Evolutionary conservation across 2,113 vertebrate species (phyloP).

Genomic region (Synchiropus splendidus): DNA sequence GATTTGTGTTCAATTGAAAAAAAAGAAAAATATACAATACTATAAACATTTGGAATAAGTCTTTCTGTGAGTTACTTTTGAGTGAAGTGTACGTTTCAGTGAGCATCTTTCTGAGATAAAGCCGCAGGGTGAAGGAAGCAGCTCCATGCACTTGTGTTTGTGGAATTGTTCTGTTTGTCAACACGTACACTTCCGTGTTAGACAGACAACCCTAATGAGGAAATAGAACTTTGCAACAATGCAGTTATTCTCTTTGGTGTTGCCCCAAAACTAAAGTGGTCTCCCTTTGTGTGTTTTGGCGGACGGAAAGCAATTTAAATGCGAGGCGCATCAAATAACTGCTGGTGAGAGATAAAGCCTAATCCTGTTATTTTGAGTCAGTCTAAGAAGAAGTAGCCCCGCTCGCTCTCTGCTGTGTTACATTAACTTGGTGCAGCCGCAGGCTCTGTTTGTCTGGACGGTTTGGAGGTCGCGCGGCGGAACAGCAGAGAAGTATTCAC

Average conservation of each 20-base stretch:
- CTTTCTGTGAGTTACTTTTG: no score
- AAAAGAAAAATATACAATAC: no score
- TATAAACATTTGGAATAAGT: no score
- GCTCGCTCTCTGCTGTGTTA: conserved; percentile 28
- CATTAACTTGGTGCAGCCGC: conserved; percentile 22
- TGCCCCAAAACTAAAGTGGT: not conserved
- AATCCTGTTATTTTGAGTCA: conserved; percentile 41
- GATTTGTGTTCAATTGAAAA: no score
- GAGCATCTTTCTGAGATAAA: no score
- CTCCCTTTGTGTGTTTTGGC: conserved; percentile 8
- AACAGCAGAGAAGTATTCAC: conserved; percentile 3
- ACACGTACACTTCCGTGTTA: no score
- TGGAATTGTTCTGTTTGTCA: no score
- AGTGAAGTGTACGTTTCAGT: no score
- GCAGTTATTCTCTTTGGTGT: not conserved
- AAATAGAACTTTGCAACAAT: conserved; percentile 2
- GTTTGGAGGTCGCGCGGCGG: conserved; percentile 33
- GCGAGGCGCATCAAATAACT: conserved; percentile 24
- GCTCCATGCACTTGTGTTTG: no score
- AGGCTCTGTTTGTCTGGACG: conserved; percentile 25
- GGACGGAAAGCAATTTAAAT: conserved; percentile 26
- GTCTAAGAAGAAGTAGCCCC: conserved; percentile 24
- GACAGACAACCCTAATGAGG: no score
- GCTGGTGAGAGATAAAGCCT: conserved; percentile 35
- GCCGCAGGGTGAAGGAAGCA: no score